Conservation (phyloP, 2,113 vertebrate species). For the Tonatia bakeri region DNA sequence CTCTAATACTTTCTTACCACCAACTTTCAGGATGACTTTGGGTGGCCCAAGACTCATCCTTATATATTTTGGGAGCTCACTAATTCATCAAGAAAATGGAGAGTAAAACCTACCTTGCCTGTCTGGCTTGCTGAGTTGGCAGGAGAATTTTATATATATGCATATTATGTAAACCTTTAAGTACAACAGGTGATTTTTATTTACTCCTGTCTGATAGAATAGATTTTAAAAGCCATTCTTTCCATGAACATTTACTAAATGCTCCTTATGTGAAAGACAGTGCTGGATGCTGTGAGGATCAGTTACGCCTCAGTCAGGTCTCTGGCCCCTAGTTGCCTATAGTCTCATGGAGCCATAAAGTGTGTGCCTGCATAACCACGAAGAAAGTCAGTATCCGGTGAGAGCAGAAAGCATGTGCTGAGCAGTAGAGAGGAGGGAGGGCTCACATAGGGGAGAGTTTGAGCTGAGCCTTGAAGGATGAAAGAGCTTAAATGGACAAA, state of each 20-base stretch:
- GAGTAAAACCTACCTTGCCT: not conserved
- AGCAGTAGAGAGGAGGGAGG: not conserved
- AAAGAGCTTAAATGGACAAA: not conserved
- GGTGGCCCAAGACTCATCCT: not conserved
- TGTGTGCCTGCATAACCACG: not conserved
- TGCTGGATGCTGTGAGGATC: not conserved
- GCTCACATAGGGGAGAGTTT: not conserved
- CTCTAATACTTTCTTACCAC: not conserved
- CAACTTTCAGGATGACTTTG: not conserved
- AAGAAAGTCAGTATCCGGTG: not conserved
- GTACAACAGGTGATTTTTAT: not conserved
- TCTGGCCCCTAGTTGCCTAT: not conserved
- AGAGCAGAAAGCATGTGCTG: not conserved
- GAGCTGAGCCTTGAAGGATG: not conserved
- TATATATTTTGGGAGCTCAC: not conserved
- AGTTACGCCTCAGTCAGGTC: not conserved
- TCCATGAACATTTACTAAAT: not conserved
- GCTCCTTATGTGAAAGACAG: not conserved
- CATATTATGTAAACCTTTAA: not conserved
- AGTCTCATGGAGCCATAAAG: no score
- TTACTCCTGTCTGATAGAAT: not conserved
- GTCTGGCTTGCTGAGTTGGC: not conserved
- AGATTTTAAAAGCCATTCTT: not conserved
- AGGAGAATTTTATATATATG: not conserved
- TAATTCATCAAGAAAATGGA: not conserved